These are phyloP conservation scores for Nibea albiflora DNA, from an alignment of 2,113 vertebrate genomes.

Conservation along the genomic window DNA sequence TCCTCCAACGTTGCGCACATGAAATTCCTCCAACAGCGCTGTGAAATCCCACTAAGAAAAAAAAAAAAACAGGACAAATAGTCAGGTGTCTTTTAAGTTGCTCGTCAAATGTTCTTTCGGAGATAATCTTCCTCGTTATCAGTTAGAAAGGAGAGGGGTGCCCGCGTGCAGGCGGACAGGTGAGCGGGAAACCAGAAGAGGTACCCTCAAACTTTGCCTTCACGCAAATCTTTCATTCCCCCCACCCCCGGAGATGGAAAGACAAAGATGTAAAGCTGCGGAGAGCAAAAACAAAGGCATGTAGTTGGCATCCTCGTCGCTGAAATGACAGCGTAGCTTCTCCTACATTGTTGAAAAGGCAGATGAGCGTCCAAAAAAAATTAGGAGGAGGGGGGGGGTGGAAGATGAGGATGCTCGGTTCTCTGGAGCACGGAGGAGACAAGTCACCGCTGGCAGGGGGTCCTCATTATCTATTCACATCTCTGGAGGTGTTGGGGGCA, in stretches of 20 bases:
- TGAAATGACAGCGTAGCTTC: conserved; percentile 75
- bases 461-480: conserved; percentile 67
- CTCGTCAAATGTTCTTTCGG: conserved; percentile 38
- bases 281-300: conserved; percentile 46
- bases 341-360: conserved; percentile 61
- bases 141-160: neutral
- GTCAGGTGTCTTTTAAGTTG: conserved; percentile 68
- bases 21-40: conserved; percentile 64
- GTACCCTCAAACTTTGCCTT: conserved; percentile 83
- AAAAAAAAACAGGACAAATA: conserved; percentile 5
- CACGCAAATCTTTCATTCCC: conserved; percentile 53
- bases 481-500: conserved; percentile 34
- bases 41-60: conserved; percentile 36
- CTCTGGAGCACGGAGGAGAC: conserved; percentile 55
- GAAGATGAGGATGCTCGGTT: conserved; percentile 40
- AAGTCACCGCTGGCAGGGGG: conserved; percentile 62
- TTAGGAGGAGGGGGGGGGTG: conserved; percentile 5
- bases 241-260: conserved; percentile 30
- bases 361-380: conserved; percentile 37
- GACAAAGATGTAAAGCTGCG: conserved; percentile 38
- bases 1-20: conserved; percentile 72
- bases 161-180: conserved; percentile 62
- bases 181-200: conserved; percentile 61
- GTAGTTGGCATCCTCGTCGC: conserved; percentile 69
- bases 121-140: conserved; percentile 15